Conservation (phyloP, 2,888 invertebrate species). For the Metallyticus violacea region DNA sequence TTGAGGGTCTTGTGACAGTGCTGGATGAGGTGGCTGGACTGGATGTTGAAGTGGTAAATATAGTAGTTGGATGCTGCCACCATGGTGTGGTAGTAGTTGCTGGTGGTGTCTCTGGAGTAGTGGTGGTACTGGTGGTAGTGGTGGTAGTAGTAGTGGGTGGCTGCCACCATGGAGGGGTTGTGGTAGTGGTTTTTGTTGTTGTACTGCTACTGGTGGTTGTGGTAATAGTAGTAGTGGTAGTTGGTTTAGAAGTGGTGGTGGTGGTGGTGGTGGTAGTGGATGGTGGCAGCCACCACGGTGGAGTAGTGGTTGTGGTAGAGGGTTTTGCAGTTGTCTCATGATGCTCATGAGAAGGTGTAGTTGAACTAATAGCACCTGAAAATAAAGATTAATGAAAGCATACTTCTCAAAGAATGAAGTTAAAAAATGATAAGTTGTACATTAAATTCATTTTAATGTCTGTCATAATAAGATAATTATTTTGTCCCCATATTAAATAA, state of each 20-base stretch:
- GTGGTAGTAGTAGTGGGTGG: slow-evolving; percentile 40
- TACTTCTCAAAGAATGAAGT: no score
- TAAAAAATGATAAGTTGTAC: no score
- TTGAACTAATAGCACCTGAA: background rate
- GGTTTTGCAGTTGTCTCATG: slow-evolving; percentile 26
- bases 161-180: slow-evolving; percentile 44
- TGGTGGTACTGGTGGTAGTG: slow-evolving; percentile 43
- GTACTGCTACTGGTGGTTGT: slow-evolving; percentile 33
- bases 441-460: no score
- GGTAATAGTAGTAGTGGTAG: slow-evolving; percentile 40
- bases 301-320: slow-evolving; percentile 24
- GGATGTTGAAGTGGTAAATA: slow-evolving; percentile 30
- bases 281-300: slow-evolving; percentile 17
- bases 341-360: background rate
- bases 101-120: slow-evolving; percentile 36
- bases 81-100: slow-evolving; percentile 38
- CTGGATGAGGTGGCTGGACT: slow-evolving; percentile 36
- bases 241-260: slow-evolving; percentile 38
- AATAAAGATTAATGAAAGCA: no score
- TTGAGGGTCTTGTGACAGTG: slow-evolving; percentile 39
- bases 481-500: no score
- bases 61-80: slow-evolving; percentile 26
- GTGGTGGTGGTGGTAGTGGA: slow-evolving; percentile 38
- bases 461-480: no score
- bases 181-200: slow-evolving; percentile 33